phyloP scores from a whole-genome alignment of 2,888 invertebrate species.

The Troides helena region DNA sequence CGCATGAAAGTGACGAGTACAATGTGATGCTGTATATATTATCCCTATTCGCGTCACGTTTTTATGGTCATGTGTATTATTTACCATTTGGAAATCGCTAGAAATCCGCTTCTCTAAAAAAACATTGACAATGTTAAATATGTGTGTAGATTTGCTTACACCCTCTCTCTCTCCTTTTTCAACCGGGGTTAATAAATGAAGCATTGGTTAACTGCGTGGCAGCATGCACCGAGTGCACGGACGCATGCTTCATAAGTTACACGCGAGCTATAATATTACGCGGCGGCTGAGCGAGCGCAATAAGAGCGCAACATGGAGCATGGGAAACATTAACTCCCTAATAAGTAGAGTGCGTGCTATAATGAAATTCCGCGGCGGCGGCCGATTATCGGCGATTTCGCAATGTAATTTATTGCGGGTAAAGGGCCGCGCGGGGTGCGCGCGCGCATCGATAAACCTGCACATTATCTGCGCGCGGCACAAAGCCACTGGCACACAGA shows the following conservation, averaged over 20 bases:
- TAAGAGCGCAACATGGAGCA: conserved; percentile 21
- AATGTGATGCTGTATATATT: too few species aligned
- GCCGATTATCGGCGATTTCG: conserved; percentile 70
- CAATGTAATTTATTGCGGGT: conserved; percentile 62
- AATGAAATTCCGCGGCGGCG: conserved; percentile 58
- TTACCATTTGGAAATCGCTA: too few species aligned
- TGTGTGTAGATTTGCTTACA: too few species aligned
- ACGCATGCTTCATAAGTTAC: background rate
- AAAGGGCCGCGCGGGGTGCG: conserved; percentile 56
- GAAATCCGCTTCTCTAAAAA: too few species aligned
- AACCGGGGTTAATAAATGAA: too few species aligned
- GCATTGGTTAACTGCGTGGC: too few species aligned
- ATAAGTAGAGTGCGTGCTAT: conserved; percentile 51
- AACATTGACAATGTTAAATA: too few species aligned
- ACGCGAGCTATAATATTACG: conserved; percentile 1
- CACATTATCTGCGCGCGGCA: conserved; percentile 54
- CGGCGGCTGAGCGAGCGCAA: background rate
- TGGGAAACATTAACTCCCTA: conserved; percentile 41
- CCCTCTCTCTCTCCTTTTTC: too few species aligned
- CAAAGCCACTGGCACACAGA: conserved; percentile 39
- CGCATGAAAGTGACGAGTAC: too few species aligned
- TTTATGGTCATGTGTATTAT: too few species aligned
- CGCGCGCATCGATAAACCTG: conserved; percentile 62
- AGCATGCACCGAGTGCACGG: background rate
- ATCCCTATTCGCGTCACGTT: too few species aligned